These are phyloP conservation scores for Anarrhichthys ocellatus DNA, from an alignment of 2,113 vertebrate species.

Conservation along the genomic window DNA sequence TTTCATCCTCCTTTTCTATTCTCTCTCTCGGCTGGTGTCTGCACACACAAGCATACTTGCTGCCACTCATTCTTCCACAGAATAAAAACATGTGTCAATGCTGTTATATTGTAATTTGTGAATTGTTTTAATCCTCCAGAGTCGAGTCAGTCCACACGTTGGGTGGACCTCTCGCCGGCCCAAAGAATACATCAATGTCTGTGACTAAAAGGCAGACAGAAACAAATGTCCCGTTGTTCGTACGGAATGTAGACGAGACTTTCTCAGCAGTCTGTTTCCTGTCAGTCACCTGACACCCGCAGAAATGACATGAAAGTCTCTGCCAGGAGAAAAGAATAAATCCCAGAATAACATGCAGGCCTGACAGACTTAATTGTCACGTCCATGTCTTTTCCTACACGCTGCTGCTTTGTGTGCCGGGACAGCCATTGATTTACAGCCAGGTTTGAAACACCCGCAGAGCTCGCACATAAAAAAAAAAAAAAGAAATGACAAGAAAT, in stretches of 20 bases:
- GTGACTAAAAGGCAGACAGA: constrained; percentile 28
- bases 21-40: background rate
- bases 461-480: constrained; percentile 25
- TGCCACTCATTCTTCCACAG: background rate
- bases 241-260: constrained; percentile 5
- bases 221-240: constrained; percentile 37
- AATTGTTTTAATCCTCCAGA: background rate
- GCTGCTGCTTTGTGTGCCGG: constrained; percentile 33
- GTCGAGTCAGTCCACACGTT: background rate
- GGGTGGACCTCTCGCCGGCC: background rate
- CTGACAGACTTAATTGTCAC: constrained; percentile 55
- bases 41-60: background rate
- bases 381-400: constrained; percentile 19
- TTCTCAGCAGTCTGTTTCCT: constrained; percentile 35
- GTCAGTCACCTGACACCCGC: constrained; percentile 51
- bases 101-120: background rate
- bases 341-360: constrained; percentile 32
- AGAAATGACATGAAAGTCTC: constrained; percentile 25
- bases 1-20: background rate
- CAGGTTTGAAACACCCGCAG: constrained; percentile 43
- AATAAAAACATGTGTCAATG: background rate
- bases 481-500: constrained; percentile 16
- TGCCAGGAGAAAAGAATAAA: constrained; percentile 51
- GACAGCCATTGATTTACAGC: constrained; percentile 34
- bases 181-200: background rate